Conservation (phyloP, 2,888 invertebrate species). For the Idaea biselata region DNA sequence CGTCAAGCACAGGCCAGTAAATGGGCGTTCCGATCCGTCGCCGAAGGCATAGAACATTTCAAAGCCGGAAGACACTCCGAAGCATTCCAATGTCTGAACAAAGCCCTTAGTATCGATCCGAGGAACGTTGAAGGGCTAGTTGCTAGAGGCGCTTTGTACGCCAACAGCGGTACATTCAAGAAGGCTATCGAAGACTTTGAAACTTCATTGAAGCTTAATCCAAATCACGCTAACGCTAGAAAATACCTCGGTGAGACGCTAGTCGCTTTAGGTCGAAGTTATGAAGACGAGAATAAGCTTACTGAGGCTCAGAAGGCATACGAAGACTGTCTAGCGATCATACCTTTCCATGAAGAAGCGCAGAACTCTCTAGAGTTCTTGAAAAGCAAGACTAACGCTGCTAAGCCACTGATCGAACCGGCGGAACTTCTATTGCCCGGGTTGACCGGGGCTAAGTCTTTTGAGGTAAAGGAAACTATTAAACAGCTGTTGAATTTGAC, state of each 20-base stretch:
- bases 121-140: constrained; percentile 95
- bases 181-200: constrained; percentile 98
- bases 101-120: constrained; percentile 94
- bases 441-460: constrained; percentile 75
- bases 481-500: constrained; percentile 83
- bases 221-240: constrained; percentile 94
- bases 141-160: constrained; percentile 94
- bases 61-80: constrained; percentile 95
- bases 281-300: constrained; percentile 92
- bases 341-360: constrained; percentile 93
- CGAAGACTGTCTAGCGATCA: constrained; percentile 89
- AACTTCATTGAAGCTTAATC: constrained; percentile 92
- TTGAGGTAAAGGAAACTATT: constrained; percentile 84
- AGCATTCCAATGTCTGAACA: constrained; percentile 96
- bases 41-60: constrained; percentile 97
- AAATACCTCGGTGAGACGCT: constrained; percentile 97
- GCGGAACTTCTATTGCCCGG: constrained; percentile 83
- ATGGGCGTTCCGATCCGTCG: constrained; percentile 95
- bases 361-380: constrained; percentile 90
- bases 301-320: constrained; percentile 92
- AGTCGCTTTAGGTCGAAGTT: constrained; percentile 92
- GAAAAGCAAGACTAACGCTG: constrained; percentile 83
- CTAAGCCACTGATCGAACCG: constrained; percentile 83
- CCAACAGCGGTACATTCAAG: constrained; percentile 95
- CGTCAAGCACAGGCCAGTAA: constrained; percentile 95